These are phyloP conservation scores for Globodera ellingtonae DNA, from an alignment of 1,140 invertebrate genomes.

Conservation along the genomic window DNA sequence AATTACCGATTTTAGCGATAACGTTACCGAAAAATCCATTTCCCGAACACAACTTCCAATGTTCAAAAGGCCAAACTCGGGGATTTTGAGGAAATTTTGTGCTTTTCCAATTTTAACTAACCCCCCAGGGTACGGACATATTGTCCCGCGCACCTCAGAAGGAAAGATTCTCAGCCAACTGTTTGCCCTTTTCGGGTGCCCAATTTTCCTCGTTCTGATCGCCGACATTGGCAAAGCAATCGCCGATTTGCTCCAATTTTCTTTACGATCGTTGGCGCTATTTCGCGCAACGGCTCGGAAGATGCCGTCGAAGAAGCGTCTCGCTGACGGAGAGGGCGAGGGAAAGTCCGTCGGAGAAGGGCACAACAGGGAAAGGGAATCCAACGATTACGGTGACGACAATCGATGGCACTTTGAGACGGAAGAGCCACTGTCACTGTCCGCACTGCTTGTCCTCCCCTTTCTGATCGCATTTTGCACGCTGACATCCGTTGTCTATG, in stretches of 20 bases:
- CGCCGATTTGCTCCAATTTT: neutral
- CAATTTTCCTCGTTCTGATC: neutral
- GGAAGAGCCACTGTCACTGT: neutral
- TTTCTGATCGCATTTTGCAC: neutral
- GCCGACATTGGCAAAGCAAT: neutral
- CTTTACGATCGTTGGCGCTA: neutral
- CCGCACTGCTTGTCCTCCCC: neutral
- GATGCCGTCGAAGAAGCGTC: neutral
- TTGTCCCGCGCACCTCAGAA: neutral
- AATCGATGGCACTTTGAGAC: neutral
- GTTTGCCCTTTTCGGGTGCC: neutral
- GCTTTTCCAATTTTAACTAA: too few species aligned
- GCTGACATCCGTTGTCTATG: neutral
- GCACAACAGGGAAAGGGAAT: neutral
- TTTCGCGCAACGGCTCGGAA: neutral
- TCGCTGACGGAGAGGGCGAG: neutral
- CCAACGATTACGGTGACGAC: neutral
- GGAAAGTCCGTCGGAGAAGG: neutral
- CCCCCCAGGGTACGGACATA: neutral
- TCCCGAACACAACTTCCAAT: too few species aligned
- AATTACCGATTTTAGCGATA: too few species aligned
- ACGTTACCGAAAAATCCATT: too few species aligned
- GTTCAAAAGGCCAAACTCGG: too few species aligned
- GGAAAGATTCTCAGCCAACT: neutral
- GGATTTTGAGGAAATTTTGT: neutral